Percentiles rank a stretch among this genome's conserved stretches.
Conservation (phyloP, 2,797 vertebrate genomes). For the Sebastes iracundus region DNA sequence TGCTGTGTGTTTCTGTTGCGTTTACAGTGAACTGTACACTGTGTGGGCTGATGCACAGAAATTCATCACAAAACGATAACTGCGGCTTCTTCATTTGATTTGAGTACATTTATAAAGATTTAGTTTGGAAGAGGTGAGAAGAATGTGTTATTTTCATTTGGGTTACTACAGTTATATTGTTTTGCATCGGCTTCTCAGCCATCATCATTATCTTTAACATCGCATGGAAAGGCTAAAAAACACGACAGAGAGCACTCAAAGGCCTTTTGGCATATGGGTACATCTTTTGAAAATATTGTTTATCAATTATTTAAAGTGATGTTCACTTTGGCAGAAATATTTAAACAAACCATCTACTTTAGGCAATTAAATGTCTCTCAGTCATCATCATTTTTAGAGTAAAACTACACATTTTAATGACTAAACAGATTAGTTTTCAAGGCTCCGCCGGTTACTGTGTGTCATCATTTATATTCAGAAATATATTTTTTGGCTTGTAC, state of each 20-base stretch:
- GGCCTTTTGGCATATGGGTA: not conserved
- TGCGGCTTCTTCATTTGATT: conserved; percentile 38
- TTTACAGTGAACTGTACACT: conserved; percentile 13
- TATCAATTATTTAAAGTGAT: not conserved
- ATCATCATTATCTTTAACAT: not conserved
- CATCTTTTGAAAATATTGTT: not conserved
- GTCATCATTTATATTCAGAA: not conserved
- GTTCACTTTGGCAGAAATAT: not conserved
- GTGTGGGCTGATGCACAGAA: conserved; percentile 46
- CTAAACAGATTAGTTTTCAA: not conserved
- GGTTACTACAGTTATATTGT: not conserved
- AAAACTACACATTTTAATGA: not conserved
- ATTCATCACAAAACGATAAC: conserved; percentile 23
- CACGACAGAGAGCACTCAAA: not conserved
- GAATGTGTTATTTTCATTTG: not conserved
- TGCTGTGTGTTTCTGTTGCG: conserved; percentile 10
- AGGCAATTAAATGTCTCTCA: not conserved
- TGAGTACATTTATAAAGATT: conserved; percentile 24
- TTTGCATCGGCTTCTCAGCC: not conserved
- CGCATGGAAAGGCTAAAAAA: not conserved
- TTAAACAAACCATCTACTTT: not conserved
- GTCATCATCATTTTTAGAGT: not conserved
- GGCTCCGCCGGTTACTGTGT: not conserved
- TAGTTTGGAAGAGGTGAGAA: conserved; percentile 13
- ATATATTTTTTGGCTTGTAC: not conserved